Evolutionary conservation across 2,113 vertebrate genomes (phyloP), one percentile per base, ranked within the genome.

Genomic region (Callopanchax toddi): DNA sequence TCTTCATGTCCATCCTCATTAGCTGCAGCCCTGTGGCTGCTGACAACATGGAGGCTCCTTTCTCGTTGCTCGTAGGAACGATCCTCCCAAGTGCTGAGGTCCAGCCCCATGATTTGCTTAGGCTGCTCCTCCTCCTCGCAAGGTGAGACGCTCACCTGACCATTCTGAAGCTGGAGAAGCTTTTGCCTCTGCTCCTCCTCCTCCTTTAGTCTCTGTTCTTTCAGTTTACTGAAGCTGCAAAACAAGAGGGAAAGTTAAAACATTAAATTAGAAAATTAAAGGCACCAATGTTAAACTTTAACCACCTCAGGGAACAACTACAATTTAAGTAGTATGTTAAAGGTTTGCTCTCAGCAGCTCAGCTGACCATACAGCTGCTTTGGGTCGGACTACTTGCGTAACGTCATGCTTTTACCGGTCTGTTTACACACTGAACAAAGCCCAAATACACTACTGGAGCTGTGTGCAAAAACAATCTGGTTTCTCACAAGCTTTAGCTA

Each of bases 61-160:
- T 93, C 90, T 60, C 89, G 91, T 25, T 90, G 89, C 66, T 93
- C 90, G 52, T 92, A 94, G 0, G 92, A 93, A 56, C 85, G 48
- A 9, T 95, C 94, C 69, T 96, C 94, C 95, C 95, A 95, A 21
- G 90, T 89, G 21, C 92, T 93, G 45, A 94, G 92, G 71, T 96
- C 93, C 39, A 94, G 91, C 16, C 93, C 94, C 63, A 91, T 92
- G 72, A 94, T 89, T 56, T 81, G 82, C 58, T 92, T 74, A 5
- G 67, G 44, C 0, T 48, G 8, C 18, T 71, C 76, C 32, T 70
- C 60, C 57, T 88, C 82, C 40, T 89, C 91, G 45, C 81, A 83
- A 22, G 84, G 84, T 29, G 89, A 80, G 34, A 67, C 66, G n/a
- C 49, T 86, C 58, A 60, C 56, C 56, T 91, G 86, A 61, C 91